Percentiles rank a stretch among this genome's conserved stretches.
phyloP scores from a whole-genome alignment of 2,113 vertebrate species.

The Mystacornis crossleyi region DNA sequence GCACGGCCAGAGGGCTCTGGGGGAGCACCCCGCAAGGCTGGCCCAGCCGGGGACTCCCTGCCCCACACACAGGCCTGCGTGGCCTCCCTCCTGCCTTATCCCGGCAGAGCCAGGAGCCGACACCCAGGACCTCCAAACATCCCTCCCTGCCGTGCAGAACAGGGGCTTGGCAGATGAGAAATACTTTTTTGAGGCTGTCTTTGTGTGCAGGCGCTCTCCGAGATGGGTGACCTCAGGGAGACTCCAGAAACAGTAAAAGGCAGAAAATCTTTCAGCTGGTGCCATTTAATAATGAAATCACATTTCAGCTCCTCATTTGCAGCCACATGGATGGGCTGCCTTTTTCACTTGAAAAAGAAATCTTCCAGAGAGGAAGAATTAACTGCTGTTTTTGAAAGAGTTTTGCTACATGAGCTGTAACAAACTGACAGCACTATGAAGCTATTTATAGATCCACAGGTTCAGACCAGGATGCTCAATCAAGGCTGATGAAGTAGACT shows the following conservation, averaged over 20 bases:
- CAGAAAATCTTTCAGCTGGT: not conserved
- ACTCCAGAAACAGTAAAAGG: not conserved
- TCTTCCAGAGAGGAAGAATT: not conserved
- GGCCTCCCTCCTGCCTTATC: not conserved
- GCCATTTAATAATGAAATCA: not conserved
- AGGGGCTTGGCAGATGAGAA: not conserved
- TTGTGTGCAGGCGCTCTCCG: fast-evolving
- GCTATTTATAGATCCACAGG: not conserved
- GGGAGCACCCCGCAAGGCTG: not conserved
- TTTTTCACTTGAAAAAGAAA: not conserved
- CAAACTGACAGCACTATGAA: not conserved
- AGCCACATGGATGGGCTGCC: not conserved
- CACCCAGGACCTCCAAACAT: not conserved
- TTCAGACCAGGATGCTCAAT: not conserved
- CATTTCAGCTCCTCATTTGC: not conserved
- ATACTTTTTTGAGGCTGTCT: not conserved
- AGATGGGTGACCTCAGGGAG: not conserved
- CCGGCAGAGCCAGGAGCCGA: not conserved
- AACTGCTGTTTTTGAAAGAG: not conserved
- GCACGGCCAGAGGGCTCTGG: not conserved
- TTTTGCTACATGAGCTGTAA: not conserved
- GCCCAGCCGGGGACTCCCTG: not conserved
- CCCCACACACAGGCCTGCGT: fast-evolving
- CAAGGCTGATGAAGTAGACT: not conserved
- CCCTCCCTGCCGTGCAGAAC: not conserved